A percentile compares a stretch with the other conserved stretches of the same genome.
Conservation (phyloP, 1,140 invertebrate species). For the Drosophila prosaltans region DNA sequence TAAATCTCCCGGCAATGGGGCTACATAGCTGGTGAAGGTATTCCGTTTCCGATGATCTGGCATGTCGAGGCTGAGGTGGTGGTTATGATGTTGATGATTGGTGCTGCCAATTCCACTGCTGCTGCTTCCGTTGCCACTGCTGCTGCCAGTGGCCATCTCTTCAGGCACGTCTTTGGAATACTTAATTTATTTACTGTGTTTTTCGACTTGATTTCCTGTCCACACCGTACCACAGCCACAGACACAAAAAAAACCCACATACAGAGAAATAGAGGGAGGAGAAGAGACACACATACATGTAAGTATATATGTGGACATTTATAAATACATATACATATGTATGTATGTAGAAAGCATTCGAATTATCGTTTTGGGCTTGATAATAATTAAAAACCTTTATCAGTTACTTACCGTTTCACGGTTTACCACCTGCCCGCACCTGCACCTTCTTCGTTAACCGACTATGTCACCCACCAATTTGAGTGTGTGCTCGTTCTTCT, state of each 20-base stretch:
- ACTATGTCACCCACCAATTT: conserved; percentile 6
- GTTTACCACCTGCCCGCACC: conserved; percentile 44
- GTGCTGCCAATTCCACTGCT: conserved; percentile 22
- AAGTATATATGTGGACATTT: conserved; percentile 11
- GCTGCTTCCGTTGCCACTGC: conserved; percentile 15
- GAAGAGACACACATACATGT: conserved; percentile 13
- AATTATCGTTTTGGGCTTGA: conserved; percentile 58
- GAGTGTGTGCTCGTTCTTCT: conserved; percentile 3
- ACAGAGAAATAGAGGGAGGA: conserved; percentile 4
- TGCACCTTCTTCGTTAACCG: neutral
- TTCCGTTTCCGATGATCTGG: conserved; percentile 76
- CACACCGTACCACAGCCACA: conserved; percentile 1
- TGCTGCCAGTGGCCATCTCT: conserved; percentile 62
- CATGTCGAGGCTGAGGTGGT: conserved; percentile 37
- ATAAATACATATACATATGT: conserved; percentile 12
- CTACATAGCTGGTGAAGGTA: conserved; percentile 81
- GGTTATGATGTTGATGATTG: neutral
- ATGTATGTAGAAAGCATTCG: conserved; percentile 49
- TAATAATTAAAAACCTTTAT: conserved; percentile 60
- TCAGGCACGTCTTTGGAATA: conserved; percentile 65
- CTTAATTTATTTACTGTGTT: conserved; percentile 63
- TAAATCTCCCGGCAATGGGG: conserved; percentile 66
- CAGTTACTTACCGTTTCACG: conserved; percentile 56
- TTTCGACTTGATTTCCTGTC: conserved; percentile 47
- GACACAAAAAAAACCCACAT: conserved; percentile 18